Percentiles rank a stretch among this genome's conserved stretches.
These are phyloP conservation scores for Agapetus fuscipes DNA, from an alignment of 2,888 invertebrate species.

Conservation along the genomic window DNA sequence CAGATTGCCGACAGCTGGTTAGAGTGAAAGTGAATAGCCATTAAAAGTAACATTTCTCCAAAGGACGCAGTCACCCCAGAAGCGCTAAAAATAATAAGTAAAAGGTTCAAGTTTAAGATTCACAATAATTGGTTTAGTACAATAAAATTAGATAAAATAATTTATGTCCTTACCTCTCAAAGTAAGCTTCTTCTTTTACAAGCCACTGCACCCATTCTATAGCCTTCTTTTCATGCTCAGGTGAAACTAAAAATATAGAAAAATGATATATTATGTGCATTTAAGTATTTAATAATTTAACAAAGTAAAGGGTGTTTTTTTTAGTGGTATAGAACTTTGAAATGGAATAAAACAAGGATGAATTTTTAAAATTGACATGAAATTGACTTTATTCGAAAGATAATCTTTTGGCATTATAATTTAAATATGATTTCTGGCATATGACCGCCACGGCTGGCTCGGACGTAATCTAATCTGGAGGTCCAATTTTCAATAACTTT, in stretches of 20 bases:
- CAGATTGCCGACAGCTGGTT: conserved; percentile 89
- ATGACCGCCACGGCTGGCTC: too few relatives aligned
- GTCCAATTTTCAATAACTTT: too few relatives aligned
- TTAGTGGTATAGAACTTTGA: too few relatives aligned
- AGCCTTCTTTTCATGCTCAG: conserved; percentile 74
- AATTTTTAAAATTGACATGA: too few relatives aligned
- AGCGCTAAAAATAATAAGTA: conserved; percentile 40
- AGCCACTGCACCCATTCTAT: conserved; percentile 94
- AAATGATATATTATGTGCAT: not conserved
- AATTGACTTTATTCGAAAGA: too few relatives aligned
- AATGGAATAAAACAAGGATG: not conserved
- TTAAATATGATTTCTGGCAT: too few relatives aligned
- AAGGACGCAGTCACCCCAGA: conserved; percentile 82
- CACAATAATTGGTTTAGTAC: too few relatives aligned
- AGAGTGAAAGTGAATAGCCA: conserved; percentile 96
- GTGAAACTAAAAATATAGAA: conserved; percentile 37
- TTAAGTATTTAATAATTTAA: not conserved
- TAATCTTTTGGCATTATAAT: too few relatives aligned
- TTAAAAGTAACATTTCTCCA: conserved; percentile 89
- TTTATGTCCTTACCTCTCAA: conserved; percentile 53
- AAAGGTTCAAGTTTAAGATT: too few relatives aligned
- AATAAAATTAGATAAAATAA: too few relatives aligned
- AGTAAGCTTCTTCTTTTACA: conserved; percentile 81
- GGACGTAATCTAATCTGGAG: too few relatives aligned
- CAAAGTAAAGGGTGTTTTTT: too few relatives aligned